phyloP scores from a whole-genome alignment of 2,797 vertebrate genomes.

The Lates japonicus region DNA sequence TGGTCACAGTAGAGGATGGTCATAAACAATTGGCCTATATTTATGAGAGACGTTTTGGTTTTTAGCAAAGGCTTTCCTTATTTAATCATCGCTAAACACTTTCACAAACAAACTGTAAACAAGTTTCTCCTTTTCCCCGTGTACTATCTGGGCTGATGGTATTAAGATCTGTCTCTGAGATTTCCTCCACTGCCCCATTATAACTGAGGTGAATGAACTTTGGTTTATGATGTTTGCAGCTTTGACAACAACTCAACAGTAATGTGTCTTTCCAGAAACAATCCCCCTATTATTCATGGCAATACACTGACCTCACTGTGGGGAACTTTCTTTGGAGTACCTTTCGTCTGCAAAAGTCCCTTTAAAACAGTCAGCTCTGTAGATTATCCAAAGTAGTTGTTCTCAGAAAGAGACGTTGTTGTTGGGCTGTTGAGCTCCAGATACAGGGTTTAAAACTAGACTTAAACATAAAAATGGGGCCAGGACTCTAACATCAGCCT shows the following conservation, averaged over 20 bases:
- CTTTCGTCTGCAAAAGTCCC: neutral
- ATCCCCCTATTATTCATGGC: neutral
- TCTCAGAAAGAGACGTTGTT: neutral
- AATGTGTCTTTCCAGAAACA: neutral
- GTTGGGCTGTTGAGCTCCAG: neutral
- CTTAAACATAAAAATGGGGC: neutral
- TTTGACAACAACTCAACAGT: neutral
- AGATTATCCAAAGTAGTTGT: neutral
- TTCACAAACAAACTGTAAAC: neutral
- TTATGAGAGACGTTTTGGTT: neutral
- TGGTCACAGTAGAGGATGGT: conserved; percentile 9
- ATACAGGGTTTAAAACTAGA: neutral
- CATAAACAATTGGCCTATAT: conserved; percentile 1
- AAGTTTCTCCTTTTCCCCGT: neutral
- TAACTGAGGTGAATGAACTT: neutral
- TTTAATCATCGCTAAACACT: neutral
- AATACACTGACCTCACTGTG: neutral
- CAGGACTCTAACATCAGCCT: neutral
- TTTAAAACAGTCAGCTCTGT: neutral
- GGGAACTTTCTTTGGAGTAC: neutral
- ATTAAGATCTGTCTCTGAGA: too few relatives aligned
- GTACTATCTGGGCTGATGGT: too few relatives aligned
- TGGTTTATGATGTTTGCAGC: neutral
- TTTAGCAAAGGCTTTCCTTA: neutral
- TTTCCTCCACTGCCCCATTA: too few relatives aligned